Percentiles rank a stretch among this genome's conserved stretches.
phyloP scores from a whole-genome alignment of 2,797 vertebrate genomes.

The Pantherophis vulpinus region DNA sequence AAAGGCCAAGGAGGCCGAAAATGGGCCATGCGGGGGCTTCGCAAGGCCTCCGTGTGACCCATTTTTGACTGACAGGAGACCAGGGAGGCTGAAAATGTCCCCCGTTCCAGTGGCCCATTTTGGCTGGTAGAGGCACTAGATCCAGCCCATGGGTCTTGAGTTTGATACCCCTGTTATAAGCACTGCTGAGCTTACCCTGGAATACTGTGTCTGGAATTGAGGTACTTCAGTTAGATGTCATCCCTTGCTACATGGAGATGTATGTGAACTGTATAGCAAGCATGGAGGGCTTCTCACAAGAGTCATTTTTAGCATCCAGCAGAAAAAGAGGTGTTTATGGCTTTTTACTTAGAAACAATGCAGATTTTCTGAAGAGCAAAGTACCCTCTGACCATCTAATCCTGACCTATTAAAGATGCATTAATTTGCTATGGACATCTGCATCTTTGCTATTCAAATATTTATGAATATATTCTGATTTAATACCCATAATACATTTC shows the following conservation, averaged over 20 bases:
- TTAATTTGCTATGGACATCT: neutral
- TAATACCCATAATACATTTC: neutral
- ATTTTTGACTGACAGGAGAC: too few relatives aligned
- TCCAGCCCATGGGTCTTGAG: too few relatives aligned
- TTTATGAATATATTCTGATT: neutral
- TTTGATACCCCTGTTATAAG: neutral
- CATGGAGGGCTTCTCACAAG: neutral
- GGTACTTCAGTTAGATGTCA: neutral
- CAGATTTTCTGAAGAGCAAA: accelerated
- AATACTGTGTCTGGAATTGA: too few relatives aligned
- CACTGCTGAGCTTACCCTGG: neutral
- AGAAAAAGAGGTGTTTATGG: neutral
- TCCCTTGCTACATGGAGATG: neutral
- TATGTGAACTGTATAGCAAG: neutral
- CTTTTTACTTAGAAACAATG: neutral
- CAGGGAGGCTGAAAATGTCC: too few relatives aligned
- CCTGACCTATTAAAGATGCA: neutral
- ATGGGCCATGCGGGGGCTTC: too few relatives aligned
- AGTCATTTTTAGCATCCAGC: neutral
- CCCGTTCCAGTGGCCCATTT: too few relatives aligned
- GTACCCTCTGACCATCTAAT: neutral
- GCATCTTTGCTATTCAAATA: neutral
- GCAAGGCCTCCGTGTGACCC: too few relatives aligned
- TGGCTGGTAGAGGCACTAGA: too few relatives aligned
- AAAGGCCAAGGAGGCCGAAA: too few relatives aligned